Evolutionary conservation across 30 jellyfish, hydroid and myxozoan genomes (phyloP).

Genomic region (Catostylus mosaicus): DNA sequence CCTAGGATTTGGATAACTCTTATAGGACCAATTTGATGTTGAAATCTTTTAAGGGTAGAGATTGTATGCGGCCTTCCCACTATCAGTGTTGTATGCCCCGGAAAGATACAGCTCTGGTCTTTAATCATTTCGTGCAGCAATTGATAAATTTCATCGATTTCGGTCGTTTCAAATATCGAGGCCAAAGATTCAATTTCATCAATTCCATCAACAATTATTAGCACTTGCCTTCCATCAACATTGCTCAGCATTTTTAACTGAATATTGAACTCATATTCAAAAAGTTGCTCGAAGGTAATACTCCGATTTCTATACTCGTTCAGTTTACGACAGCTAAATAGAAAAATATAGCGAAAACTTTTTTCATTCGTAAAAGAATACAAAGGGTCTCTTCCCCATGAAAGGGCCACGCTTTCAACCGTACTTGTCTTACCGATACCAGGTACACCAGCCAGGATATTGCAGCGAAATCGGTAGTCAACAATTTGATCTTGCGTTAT

Average conservation of each 20-base stretch:
- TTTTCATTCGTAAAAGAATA: neutral
- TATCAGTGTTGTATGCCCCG: constrained; percentile 23
- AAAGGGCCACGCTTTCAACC: constrained; percentile 5
- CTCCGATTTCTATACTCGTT: neutral
- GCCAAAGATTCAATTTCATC: constrained; percentile 8
- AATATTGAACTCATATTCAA: neutral
- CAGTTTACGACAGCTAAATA: constrained; percentile 25
- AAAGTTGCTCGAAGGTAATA: neutral
- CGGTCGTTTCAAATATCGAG: neutral
- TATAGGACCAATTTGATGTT: neutral
- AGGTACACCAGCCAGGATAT: constrained; percentile 3
- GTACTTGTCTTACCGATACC: constrained; percentile 18
- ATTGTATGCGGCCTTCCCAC: constrained; percentile 16
- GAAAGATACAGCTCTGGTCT: constrained; percentile 18
- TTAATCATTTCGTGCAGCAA: constrained; percentile 12
- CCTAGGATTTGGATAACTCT: constrained; percentile 11
- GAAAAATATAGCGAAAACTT: neutral
- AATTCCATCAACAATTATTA: constrained; percentile 15
- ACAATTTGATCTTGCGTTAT: neutral
- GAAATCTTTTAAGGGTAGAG: neutral
- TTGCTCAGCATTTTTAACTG: neutral
- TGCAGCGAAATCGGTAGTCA: neutral
- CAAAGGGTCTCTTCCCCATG: neutral
- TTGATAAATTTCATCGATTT: neutral
- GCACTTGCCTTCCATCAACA: constrained; percentile 5